Evolutionary conservation across 2,113 vertebrate species (phyloP).

Genomic region (Psammodynastes pulverulentus): DNA sequence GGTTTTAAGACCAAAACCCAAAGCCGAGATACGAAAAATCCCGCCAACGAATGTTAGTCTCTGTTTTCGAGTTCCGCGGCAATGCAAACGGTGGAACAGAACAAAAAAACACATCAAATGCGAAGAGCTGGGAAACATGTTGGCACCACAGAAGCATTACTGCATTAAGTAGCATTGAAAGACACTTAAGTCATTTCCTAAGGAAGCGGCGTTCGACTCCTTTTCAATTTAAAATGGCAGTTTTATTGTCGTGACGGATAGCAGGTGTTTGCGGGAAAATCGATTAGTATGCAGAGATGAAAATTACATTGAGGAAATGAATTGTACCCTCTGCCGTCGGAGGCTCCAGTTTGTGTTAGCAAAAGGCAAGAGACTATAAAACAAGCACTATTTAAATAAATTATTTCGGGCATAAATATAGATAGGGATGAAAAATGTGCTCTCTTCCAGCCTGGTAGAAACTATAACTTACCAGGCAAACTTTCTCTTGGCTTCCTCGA

Average conservation of each 20-base stretch:
- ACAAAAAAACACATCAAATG: slow-evolving; percentile 67
- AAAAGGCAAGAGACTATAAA: slow-evolving; percentile 73
- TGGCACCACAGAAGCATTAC: slow-evolving; percentile 71
- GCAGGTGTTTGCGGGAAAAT: slow-evolving; percentile 82
- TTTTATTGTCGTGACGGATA: slow-evolving; percentile 85
- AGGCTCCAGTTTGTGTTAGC: slow-evolving; percentile 72
- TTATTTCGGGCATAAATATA: slow-evolving; percentile 65
- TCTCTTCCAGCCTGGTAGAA: slow-evolving; percentile 53
- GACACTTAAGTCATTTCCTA: slow-evolving; percentile 82
- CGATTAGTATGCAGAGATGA: slow-evolving; percentile 82
- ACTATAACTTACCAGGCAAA: slow-evolving; percentile 32
- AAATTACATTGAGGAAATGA: slow-evolving; percentile 83
- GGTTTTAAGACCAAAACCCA: slow-evolving; percentile 2
- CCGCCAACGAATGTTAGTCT: neutral
- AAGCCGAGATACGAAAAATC: slow-evolving; percentile 1
- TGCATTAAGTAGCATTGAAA: slow-evolving; percentile 75
- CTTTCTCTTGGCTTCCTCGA: slow-evolving; percentile 30
- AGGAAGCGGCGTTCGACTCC: slow-evolving; percentile 78
- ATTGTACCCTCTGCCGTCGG: slow-evolving; percentile 77
- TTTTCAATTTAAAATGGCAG: slow-evolving; percentile 80
- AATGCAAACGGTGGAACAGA: slow-evolving; percentile 53
- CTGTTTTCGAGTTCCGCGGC: slow-evolving; percentile 43
- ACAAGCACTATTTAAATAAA: slow-evolving; percentile 73
- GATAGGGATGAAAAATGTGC: slow-evolving; percentile 53
- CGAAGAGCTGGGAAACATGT: slow-evolving; percentile 66